Base-by-base conservation (phyloP, 1,140 invertebrate genomes). In the Calosoma granatense region DNA sequence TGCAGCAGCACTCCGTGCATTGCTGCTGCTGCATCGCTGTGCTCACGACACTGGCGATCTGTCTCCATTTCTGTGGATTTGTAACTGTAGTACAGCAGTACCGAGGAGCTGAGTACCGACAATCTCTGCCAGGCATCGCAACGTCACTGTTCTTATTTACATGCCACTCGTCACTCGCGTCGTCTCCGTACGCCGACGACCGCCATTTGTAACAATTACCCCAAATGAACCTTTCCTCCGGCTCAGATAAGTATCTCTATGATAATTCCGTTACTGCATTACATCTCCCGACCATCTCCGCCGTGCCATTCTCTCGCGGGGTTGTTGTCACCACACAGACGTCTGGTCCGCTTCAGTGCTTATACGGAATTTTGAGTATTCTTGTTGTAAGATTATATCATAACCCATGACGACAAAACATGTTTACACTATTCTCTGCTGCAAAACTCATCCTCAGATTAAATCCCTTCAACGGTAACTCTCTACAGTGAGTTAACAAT, bases 181-280 rank as follows among this genome's bases (percentile, higher is more conserved):
- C 26, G n/a, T 36, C 26, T 36, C n/a, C n/a, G 6, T 36, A 36
- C n/a, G 26, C n/a, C 26, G n/a, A 36, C 26, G 14, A 6, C 26
- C 26, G 26, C 26, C 41, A 47, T 47, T 47, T 47, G 41, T 47
- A 12, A 17, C 41, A 47, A 47, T 47, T 47, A 47, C 17, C 15
- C 41, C 17, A 47, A 47, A 47, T 47, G 41, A 47, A 12, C 41
- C 41, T 47, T 4, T 11, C 3, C 41, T 11, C 41, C 6, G 17
- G 4, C 15, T 6, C 41, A 12, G 41, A 47, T 47, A 47, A 17
- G 41, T 17, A 47, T 9, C 9, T 17, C 17, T 9, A 47, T 47
- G 41, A 47, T 9, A 47, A 47, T 30, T 30, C 14, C 26, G 14
- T 6, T 6, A 14, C 26, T 4, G 26, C 14, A 30, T n/a, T n/a